phyloP scores from a whole-genome alignment of 2,797 vertebrate genomes.

The Pantherophis alleghaniensis region DNA sequence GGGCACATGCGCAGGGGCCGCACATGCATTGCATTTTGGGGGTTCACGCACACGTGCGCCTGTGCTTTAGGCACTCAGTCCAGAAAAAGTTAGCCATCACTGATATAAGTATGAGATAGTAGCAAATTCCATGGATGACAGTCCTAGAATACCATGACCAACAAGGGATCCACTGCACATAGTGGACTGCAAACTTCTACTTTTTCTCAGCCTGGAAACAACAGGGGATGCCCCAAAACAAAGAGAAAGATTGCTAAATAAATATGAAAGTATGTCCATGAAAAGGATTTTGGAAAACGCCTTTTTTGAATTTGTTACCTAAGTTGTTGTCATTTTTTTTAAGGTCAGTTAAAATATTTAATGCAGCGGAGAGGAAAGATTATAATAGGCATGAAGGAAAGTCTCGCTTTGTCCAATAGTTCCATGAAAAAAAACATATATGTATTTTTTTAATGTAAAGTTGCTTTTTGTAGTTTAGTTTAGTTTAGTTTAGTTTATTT shows the following conservation, averaged over 20 bases:
- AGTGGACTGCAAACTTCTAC: neutral
- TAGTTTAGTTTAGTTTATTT: too few relatives aligned
- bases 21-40: too few relatives aligned
- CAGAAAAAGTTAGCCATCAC: too few relatives aligned
- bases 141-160: neutral
- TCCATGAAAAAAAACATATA: neutral
- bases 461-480: neutral
- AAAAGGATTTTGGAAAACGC: neutral
- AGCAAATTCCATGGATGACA: neutral
- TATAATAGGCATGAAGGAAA: neutral
- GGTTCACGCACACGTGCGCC: too few relatives aligned
- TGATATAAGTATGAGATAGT: neutral
- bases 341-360: neutral
- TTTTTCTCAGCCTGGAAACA: neutral
- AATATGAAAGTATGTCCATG: neutral
- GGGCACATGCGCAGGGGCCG: too few relatives aligned
- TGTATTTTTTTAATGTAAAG: neutral
- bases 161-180: neutral
- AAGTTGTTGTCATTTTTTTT: too few relatives aligned
- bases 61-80: too few relatives aligned
- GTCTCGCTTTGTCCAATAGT: neutral
- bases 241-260: neutral
- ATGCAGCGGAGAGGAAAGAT: neutral
- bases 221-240: neutral
- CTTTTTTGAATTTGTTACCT: neutral